phyloP scores from a whole-genome alignment of 2,888 invertebrate species.

The Tenodera sinensis region DNA sequence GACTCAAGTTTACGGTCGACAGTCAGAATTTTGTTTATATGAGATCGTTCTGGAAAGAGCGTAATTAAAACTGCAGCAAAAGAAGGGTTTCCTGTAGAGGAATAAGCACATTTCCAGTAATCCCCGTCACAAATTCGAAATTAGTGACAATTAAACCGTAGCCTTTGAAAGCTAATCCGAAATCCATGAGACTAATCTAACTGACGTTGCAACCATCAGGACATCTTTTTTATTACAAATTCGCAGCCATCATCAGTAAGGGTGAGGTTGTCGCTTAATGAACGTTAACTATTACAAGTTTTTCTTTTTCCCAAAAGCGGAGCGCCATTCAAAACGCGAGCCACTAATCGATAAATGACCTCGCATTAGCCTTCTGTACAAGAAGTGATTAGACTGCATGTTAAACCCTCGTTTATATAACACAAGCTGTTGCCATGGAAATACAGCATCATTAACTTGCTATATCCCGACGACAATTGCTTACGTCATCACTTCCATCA shows the following conservation, averaged over 20 bases:
- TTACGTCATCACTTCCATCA: background rate
- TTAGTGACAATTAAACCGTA: background rate
- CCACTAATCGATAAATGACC: background rate
- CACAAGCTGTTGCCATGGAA: background rate
- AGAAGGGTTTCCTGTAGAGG: background rate
- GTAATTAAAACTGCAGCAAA: background rate
- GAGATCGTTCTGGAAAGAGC: background rate
- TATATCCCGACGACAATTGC: background rate
- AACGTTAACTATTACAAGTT: background rate
- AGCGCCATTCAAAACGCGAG: too few species aligned
- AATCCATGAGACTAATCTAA: background rate
- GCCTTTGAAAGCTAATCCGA: background rate
- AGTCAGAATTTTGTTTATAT: too few species aligned
- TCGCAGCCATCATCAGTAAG: background rate
- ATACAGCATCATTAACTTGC: background rate
- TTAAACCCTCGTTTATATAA: slow-evolving; percentile 4
- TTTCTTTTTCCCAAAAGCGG: background rate
- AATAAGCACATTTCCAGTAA: background rate
- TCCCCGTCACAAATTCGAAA: background rate
- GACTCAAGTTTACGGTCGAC: too few species aligned
- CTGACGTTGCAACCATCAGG: background rate
- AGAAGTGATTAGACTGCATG: background rate
- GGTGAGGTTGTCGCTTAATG: background rate
- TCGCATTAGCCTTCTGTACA: background rate
- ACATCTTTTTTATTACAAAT: background rate